phyloP scores from a whole-genome alignment of 2,888 invertebrate species.

The Orthonevra nobilis region DNA sequence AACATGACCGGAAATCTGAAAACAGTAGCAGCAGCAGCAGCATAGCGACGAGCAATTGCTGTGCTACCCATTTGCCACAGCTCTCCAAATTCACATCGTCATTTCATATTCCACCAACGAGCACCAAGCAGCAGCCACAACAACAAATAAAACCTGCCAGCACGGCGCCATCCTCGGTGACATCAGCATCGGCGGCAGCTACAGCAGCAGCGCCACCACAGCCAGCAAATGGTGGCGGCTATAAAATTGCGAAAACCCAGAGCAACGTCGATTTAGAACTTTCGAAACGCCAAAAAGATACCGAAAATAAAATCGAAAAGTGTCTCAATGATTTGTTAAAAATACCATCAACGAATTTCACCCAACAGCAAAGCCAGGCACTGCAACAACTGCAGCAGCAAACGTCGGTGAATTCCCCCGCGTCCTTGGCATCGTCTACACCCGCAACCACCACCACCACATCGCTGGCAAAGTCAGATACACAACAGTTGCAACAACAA shows the following conservation, averaged over 20 bases:
- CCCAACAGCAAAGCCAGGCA: slow-evolving; percentile 59
- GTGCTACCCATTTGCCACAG: slow-evolving; percentile 78
- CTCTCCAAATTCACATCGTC: slow-evolving; percentile 78
- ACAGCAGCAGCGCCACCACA: slow-evolving; percentile 30
- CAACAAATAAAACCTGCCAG: slow-evolving; percentile 38
- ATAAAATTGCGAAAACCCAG: slow-evolving; percentile 74
- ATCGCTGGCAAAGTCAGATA: slow-evolving; percentile 60
- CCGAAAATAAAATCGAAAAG: slow-evolving; percentile 79
- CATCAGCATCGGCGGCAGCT: slow-evolving; percentile 29
- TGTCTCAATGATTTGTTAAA: slow-evolving; percentile 78
- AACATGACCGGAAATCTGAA: slow-evolving; percentile 78
- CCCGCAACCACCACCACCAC: slow-evolving; percentile 36
- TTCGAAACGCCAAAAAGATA: slow-evolving; percentile 78
- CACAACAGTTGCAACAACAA: slow-evolving; percentile 54
- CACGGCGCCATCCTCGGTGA: slow-evolving; percentile 24
- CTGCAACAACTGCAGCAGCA: slow-evolving; percentile 45
- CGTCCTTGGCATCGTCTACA: slow-evolving; percentile 63
- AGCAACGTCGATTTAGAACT: slow-evolving; percentile 75
- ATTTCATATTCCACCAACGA: slow-evolving; percentile 76
- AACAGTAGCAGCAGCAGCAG: slow-evolving; percentile 79
- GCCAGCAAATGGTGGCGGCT: slow-evolving; percentile 33
- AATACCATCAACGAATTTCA: slow-evolving; percentile 72
- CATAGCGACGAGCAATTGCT: slow-evolving; percentile 78
- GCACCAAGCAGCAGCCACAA: slow-evolving; percentile 50
- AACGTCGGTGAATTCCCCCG: slow-evolving; percentile 60